These are phyloP conservation scores for Linepithema humile DNA, from an alignment of 1,140 invertebrate genomes.

Conservation along the genomic window DNA sequence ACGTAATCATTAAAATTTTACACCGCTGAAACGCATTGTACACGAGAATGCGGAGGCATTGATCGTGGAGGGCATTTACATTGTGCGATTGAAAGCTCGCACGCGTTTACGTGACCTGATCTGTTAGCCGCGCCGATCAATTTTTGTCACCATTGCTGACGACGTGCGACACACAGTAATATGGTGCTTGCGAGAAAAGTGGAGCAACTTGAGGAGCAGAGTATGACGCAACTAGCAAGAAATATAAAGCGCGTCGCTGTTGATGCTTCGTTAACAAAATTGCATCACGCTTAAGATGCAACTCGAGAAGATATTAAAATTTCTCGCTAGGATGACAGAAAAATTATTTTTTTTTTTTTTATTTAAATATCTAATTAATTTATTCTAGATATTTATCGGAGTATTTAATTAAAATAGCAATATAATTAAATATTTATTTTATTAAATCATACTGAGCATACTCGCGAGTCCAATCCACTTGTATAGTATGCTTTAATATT, in stretches of 20 bases:
- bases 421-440: too few species aligned
- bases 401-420: too few species aligned
- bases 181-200: conserved; percentile 23
- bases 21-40: conserved; percentile 17
- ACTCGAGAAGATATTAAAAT: not conserved
- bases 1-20: conserved; percentile 7
- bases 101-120: conserved; percentile 59
- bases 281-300: not conserved
- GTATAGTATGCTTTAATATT: too few species aligned
- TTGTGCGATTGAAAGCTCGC: conserved; percentile 55
- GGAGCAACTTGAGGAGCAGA: conserved; percentile 37
- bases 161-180: not conserved
- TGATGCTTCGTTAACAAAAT: conserved; percentile 46
- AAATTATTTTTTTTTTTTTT: not conserved
- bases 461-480: too few species aligned
- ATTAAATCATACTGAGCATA: too few species aligned
- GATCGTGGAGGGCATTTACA: conserved; percentile 49
- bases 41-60: conserved; percentile 30
- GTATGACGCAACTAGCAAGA: not conserved
- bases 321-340: not conserved
- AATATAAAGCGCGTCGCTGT: conserved; percentile 23
- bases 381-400: not conserved
- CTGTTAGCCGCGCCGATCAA: conserved; percentile 59
- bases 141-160: conserved; percentile 47
- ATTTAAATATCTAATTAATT: not conserved